Evolutionary conservation across 1,140 invertebrate genomes (phyloP), one percentile per base, ranked within the genome.

Genomic region (Solen grandis): DNA sequence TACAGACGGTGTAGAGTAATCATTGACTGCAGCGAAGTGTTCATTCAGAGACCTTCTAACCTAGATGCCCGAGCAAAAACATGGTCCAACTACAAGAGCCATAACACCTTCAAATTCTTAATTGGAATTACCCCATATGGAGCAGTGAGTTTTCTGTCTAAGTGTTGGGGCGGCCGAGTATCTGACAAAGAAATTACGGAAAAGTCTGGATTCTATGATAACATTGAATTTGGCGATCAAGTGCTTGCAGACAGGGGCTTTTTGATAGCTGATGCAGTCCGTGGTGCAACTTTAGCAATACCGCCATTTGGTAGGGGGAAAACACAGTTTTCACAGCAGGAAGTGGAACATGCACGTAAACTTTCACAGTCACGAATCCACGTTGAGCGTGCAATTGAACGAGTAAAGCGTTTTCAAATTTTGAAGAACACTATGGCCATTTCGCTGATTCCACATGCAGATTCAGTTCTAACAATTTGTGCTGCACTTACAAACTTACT

Each of bases 171-270:
- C 10, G 83, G 85, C 1, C 27, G 69, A 27, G 70, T 54, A 1
- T 79, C 70, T 33, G 83, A 85, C 66, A 83, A 84, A 66, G 27
- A 69, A 25, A 66, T 81, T 13, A 76, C 72, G 35, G 63, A 73
- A 36, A 36, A 75, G 22, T 73, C 55, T 59, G 65, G 59, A 25
- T 78, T 80, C 60, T 78, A 81, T 36, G 33, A 76, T 4, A 52
- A 84, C 16, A 41, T 84, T 14, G n/a, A 60, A 14, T 36, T 33
- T 54, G 77, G 81, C 19, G 73, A 79, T 38, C 59, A 54, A 33
- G 70, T 82, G 31, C 31, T 85, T 38, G 74, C 72, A 22, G 68
- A 75, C 50, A 33, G 74, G 35, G 77, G 81, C n/a, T 82, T 86
- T 74, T 27, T 59, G 2, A 78, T 69, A 27, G n/a, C 31, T 2